phyloP scores from a whole-genome alignment of 2,797 vertebrate genomes.

The Erpetoichthys calabaricus region DNA sequence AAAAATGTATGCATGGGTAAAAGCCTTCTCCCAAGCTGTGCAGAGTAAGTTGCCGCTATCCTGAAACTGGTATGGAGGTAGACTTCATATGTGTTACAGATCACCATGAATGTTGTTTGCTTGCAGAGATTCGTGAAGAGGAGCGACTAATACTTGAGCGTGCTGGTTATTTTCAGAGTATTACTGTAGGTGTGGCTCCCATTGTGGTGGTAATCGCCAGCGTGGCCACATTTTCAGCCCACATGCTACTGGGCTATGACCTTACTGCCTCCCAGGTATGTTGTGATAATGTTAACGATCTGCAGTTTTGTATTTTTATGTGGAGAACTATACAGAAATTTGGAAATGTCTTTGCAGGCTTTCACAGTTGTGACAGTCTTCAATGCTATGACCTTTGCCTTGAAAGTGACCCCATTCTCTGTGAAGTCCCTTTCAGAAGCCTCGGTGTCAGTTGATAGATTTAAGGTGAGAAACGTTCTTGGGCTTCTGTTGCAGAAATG shows the following conservation, averaged over 20 bases:
- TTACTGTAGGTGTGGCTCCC: constrained; percentile 79
- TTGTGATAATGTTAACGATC: too few relatives aligned
- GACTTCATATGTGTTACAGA: too few relatives aligned
- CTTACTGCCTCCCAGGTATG: constrained; percentile 78
- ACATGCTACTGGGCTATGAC: constrained; percentile 79
- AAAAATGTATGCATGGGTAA: constrained; percentile 92
- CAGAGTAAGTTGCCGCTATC: constrained; percentile 54
- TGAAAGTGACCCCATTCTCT: constrained; percentile 86
- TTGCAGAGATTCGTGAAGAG: constrained; percentile 66
- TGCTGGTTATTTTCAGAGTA: constrained; percentile 82
- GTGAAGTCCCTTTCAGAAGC: constrained; percentile 85
- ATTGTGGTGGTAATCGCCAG: constrained; percentile 85
- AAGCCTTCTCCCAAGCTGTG: constrained; percentile 74
- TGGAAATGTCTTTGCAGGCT: constrained; percentile 44
- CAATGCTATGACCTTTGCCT: constrained; percentile 87
- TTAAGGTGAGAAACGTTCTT: constrained; percentile 57
- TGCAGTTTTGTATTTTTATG: background rate
- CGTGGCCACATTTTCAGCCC: constrained; percentile 76
- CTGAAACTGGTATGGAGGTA: background rate
- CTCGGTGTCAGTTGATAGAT: constrained; percentile 73
- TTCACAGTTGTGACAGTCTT: constrained; percentile 90
- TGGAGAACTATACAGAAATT: background rate
- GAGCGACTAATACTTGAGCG: constrained; percentile 66
- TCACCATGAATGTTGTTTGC: background rate
- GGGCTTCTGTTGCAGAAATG: background rate